Evolutionary conservation across 2,113 vertebrate genomes (phyloP).

Genomic region (Hydrochoerus hydrochaeris): DNA sequence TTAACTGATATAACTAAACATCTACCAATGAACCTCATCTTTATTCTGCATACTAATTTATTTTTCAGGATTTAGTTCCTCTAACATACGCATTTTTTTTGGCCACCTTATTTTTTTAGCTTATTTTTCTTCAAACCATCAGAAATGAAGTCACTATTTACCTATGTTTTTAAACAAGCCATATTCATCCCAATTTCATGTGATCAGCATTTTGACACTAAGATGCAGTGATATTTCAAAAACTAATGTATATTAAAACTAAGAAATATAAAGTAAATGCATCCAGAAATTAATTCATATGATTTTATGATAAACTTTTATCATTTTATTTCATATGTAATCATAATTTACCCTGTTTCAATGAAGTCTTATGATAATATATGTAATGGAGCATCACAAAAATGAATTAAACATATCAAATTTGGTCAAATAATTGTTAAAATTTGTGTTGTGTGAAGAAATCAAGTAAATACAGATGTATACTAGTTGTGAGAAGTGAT

Average conservation of each 20-base stretch:
- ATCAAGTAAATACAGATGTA: fast-evolving
- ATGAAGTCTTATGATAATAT: slow-evolving; percentile 2
- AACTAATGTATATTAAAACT: background rate
- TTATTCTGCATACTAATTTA: background rate
- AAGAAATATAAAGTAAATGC: background rate
- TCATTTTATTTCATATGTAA: slow-evolving; percentile 21
- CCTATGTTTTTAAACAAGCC: background rate
- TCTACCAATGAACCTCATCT: background rate
- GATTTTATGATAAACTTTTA: background rate
- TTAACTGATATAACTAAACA: background rate
- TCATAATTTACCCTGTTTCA: background rate
- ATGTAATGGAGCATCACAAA: background rate
- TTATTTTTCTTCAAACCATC: background rate
- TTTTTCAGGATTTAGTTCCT: background rate
- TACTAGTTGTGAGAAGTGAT: background rate
- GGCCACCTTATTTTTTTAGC: background rate
- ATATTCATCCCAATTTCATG: background rate
- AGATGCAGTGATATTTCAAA: background rate
- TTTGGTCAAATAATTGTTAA: background rate
- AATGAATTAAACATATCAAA: background rate
- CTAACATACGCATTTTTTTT: background rate
- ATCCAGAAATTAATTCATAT: background rate
- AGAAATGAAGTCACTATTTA: background rate
- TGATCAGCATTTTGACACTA: background rate
- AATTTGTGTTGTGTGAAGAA: slow-evolving; percentile 9